Conservation (phyloP, 2,888 invertebrate species). For the Parnassius apollo region DNA sequence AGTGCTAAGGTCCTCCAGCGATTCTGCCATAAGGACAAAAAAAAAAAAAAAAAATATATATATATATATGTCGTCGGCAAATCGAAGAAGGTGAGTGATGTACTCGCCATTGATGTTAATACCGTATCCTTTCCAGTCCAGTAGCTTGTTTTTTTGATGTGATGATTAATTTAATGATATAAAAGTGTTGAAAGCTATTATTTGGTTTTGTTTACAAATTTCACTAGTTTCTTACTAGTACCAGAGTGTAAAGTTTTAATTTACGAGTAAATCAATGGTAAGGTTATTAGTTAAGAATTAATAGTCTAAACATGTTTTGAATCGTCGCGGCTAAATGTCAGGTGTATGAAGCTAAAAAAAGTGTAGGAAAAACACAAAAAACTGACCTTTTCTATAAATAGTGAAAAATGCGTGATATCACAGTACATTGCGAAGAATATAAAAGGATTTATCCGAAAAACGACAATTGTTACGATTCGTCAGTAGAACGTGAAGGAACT, state of each 20-base stretch:
- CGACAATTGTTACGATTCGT: constrained; percentile 18
- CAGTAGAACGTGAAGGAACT: constrained; percentile 24
- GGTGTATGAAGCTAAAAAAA: constrained; percentile 33
- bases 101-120: too few relatives aligned
- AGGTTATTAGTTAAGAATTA: constrained; percentile 17
- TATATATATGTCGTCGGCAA: too few relatives aligned
- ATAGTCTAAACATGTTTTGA: constrained; percentile 29
- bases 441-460: constrained; percentile 23
- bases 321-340: constrained; percentile 41
- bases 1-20: too few relatives aligned
- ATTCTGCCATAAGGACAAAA: too few relatives aligned
- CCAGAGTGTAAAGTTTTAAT: neutral
- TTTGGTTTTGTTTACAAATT: too few relatives aligned
- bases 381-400: constrained; percentile 41
- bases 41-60: too few relatives aligned
- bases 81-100: too few relatives aligned
- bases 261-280: constrained; percentile 12
- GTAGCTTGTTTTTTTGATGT: too few relatives aligned
- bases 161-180: too few relatives aligned
- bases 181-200: too few relatives aligned
- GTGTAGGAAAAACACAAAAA: constrained; percentile 30
- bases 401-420: constrained; percentile 14
- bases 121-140: too few relatives aligned
- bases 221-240: neutral
- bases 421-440: constrained; percentile 20